Conservation (phyloP, 2,888 invertebrate species). For the Rhagonycha lutea region DNA sequence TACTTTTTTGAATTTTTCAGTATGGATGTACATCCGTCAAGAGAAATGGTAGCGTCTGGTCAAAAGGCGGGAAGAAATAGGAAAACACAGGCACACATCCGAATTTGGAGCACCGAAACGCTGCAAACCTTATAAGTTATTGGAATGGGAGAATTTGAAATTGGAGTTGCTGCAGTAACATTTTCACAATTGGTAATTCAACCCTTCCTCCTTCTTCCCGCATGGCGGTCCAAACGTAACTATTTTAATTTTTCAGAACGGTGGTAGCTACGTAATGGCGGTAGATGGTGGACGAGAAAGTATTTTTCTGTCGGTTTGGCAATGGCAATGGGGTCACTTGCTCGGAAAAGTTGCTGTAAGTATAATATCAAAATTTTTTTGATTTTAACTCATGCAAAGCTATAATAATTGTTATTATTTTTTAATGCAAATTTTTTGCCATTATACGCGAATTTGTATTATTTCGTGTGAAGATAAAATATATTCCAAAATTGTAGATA, state of each 20-base stretch:
- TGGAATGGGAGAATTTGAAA: constrained; percentile 88
- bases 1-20: constrained; percentile 53
- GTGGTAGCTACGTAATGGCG: constrained; percentile 87
- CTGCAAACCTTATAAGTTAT: constrained; percentile 87
- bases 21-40: constrained; percentile 86
- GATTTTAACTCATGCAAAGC: neutral
- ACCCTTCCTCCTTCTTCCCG: neutral
- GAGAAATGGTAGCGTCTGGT: constrained; percentile 87
- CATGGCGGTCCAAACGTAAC: constrained; percentile 1
- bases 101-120: constrained; percentile 91
- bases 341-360: constrained; percentile 92
- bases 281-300: constrained; percentile 89
- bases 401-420: neutral
- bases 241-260: constrained; percentile 64
- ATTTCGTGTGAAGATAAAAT: neutral
- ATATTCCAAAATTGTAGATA: neutral
- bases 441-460: neutral
- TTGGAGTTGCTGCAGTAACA: constrained; percentile 85
- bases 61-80: constrained; percentile 83
- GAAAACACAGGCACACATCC: constrained; percentile 85
- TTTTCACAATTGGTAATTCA: constrained; percentile 80
- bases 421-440: neutral
- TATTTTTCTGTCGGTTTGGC: constrained; percentile 91
- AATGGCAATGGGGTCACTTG: constrained; percentile 93
- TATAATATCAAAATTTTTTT: constrained; percentile 35